Percentiles rank a stretch among this genome's conserved stretches.
Conservation (phyloP, 1,140 invertebrate genomes). For the Penaeus indicus region DNA sequence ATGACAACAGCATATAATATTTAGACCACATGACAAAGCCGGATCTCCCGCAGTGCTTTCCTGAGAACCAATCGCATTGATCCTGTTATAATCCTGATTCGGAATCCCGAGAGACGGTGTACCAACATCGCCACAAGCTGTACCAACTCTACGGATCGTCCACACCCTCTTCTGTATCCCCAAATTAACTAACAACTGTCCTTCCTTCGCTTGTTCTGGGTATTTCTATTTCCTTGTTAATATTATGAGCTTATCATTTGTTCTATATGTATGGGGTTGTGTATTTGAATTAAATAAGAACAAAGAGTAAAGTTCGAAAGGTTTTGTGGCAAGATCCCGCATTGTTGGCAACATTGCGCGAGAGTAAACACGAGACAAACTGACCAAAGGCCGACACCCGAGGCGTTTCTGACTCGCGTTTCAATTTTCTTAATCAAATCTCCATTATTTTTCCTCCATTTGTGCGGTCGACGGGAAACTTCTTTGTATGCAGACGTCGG, state of each 20-base stretch:
- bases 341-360: constrained; percentile 26
- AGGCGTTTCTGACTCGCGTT: constrained; percentile 17
- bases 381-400: constrained; percentile 10
- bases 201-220: too few species aligned
- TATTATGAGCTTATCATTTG: too few species aligned
- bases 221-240: too few species aligned
- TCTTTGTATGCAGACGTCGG: constrained; percentile 26
- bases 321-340: too few species aligned
- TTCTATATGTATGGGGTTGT: too few species aligned
- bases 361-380: neutral
- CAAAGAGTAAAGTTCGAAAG: too few species aligned
- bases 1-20: too few species aligned
- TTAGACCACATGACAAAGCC: too few species aligned
- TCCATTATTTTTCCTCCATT: constrained; percentile 35
- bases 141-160: too few species aligned
- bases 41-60: neutral
- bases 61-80: constrained; percentile 4
- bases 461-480: constrained; percentile 33
- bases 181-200: too few species aligned
- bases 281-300: too few species aligned
- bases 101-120: neutral
- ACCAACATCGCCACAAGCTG: neutral
- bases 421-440: constrained; percentile 45
- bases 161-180: too few species aligned
- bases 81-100: constrained; percentile 17